These are phyloP conservation scores for Mormyrus hasselquistii DNA, from an alignment of 2,797 vertebrate species.

Conservation along the genomic window DNA sequence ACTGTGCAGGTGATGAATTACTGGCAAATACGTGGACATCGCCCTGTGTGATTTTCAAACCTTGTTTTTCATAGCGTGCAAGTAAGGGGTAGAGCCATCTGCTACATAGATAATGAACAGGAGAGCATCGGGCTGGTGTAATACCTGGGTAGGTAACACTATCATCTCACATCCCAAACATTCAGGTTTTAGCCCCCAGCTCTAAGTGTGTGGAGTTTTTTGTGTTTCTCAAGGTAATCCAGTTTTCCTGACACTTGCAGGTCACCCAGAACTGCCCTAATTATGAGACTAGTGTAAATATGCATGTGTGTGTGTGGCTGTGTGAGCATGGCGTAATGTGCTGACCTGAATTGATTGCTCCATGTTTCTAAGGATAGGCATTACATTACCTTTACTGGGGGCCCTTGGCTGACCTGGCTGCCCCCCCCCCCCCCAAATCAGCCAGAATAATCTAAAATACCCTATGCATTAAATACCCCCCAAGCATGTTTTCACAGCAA, in stretches of 20 bases:
- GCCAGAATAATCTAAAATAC: background rate
- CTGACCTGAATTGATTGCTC: background rate
- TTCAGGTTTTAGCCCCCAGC: background rate
- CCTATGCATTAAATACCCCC: background rate
- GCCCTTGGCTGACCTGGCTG: background rate
- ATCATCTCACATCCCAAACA: background rate
- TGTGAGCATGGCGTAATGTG: background rate
- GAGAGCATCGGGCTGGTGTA: background rate
- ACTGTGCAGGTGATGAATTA: background rate
- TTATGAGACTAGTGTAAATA: background rate
- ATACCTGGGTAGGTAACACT: background rate
- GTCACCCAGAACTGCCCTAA: background rate
- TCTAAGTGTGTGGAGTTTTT: background rate
- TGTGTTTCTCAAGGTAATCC: background rate
- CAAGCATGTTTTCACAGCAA: background rate
- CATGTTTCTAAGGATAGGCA: background rate
- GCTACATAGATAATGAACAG: background rate
- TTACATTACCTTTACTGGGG: background rate
- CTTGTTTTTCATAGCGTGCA: background rate
- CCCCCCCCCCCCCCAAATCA: background rate
- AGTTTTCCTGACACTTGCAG: background rate
- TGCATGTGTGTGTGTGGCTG: background rate
- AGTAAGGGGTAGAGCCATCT: background rate
- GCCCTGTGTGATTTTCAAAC: background rate
- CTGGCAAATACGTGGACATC: background rate